These are phyloP conservation scores for Tenthredo livida DNA, from an alignment of 2,888 invertebrate genomes.

Conservation along the genomic window DNA sequence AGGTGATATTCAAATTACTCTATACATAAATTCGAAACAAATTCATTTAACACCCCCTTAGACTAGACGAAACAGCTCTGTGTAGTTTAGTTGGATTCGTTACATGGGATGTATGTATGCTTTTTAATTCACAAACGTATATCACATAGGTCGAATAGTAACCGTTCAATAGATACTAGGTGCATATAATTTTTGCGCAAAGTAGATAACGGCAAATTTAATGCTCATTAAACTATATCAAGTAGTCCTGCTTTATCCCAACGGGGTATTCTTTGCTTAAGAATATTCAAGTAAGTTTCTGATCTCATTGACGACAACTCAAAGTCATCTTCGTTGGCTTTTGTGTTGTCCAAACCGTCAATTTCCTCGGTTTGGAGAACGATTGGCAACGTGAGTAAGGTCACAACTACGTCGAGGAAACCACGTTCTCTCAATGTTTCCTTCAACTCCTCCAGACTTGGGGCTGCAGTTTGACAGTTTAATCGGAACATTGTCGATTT, in stretches of 20 bases:
- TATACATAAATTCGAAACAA: slow-evolving; percentile 20
- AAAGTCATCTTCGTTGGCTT: slow-evolving; percentile 1
- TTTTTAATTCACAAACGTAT: not conserved
- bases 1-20: slow-evolving; percentile 45
- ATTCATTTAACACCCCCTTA: slow-evolving; percentile 13
- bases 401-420: slow-evolving; percentile 63
- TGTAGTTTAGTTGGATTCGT: not conserved
- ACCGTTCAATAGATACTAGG: not conserved
- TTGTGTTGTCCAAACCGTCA: slow-evolving; percentile 59
- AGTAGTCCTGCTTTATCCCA: slow-evolving; percentile 33
- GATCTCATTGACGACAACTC: not conserved
- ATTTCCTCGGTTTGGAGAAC: slow-evolving; percentile 65
- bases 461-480: slow-evolving; percentile 67
- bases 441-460: slow-evolving; percentile 64
- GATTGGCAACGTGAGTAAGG: slow-evolving; percentile 66
- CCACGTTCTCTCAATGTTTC: slow-evolving; percentile 60
- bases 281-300: slow-evolving; percentile 14
- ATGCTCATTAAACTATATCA: not conserved
- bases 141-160: not conserved
- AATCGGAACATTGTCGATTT: slow-evolving; percentile 65
- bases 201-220: not conserved
- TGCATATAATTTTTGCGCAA: not conserved
- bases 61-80: not conserved
- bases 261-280: slow-evolving; percentile 6
- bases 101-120: not conserved